Evolutionary conservation across 1,140 invertebrate species (phyloP).

Genomic region (Fragariocoptes setiger): DNA sequence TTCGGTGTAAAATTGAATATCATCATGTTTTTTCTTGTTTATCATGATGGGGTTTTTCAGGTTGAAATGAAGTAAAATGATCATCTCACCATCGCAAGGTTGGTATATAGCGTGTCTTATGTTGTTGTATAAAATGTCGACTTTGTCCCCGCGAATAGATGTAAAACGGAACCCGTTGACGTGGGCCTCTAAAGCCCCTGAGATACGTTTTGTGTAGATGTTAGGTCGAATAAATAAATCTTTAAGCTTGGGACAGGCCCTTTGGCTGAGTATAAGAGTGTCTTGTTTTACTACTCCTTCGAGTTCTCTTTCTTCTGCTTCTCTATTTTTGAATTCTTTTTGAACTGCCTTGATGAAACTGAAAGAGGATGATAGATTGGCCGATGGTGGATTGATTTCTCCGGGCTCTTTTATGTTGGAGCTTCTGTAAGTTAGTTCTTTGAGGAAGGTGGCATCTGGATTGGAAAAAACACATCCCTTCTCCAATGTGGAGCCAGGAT

Average conservation of each 20-base stretch:
- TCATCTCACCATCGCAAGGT: slow-evolving; percentile 98
- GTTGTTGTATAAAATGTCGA: slow-evolving; percentile 97
- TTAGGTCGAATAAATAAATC: slow-evolving; percentile 95
- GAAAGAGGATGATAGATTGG: slow-evolving; percentile 83
- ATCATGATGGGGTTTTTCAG: slow-evolving; percentile 96
- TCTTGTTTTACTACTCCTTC: slow-evolving; percentile 91
- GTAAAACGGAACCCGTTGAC: slow-evolving; percentile 87
- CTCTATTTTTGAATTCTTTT: slow-evolving; percentile 87
- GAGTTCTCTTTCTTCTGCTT: slow-evolving; percentile 91
- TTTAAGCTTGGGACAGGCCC: slow-evolving; percentile 91
- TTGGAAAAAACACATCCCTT: slow-evolving; percentile 58
- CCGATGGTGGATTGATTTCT: slow-evolving; percentile 68
- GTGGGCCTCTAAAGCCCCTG: slow-evolving; percentile 60
- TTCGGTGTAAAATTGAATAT: slow-evolving; percentile 98
- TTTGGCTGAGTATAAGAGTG: slow-evolving; percentile 72
- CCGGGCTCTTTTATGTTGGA: slow-evolving; percentile 92
- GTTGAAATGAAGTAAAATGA: slow-evolving; percentile 93
- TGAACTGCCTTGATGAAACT: slow-evolving; percentile 95
- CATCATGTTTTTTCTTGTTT: slow-evolving; percentile 94
- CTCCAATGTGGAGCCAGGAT: slow-evolving; percentile 79
- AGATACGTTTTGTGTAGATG: slow-evolving; percentile 72
- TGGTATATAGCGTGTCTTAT: slow-evolving; percentile 99
- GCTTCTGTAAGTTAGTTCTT: slow-evolving; percentile 97
- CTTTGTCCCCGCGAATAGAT: slow-evolving; percentile 87
- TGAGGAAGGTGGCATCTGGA: slow-evolving; percentile 80